Percentiles rank a stretch among this genome's conserved stretches.
Evolutionary conservation across 1,140 invertebrate species (phyloP).

Genomic region (Drosophila melanica): DNA sequence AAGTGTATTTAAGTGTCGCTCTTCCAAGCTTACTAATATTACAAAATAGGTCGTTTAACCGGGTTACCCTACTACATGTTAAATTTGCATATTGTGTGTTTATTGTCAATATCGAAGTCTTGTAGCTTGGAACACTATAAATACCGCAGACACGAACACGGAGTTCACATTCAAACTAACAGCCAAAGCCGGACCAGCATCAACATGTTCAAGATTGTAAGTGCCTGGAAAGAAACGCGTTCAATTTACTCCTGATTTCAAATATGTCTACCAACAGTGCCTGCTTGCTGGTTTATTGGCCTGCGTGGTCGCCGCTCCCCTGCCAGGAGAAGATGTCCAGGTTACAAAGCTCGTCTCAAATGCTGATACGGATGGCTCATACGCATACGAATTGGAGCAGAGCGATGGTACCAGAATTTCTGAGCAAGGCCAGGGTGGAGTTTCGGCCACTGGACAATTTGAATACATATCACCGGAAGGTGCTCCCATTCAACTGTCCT

Average conservation of each 20-base stretch:
- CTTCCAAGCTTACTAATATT: not conserved
- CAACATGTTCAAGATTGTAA: slow-evolving; percentile 72
- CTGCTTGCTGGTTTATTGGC: slow-evolving; percentile 55
- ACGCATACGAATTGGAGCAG: slow-evolving; percentile 34
- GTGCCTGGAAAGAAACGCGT: slow-evolving; percentile 18
- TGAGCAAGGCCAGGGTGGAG: slow-evolving; percentile 59
- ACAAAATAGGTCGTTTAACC: slow-evolving; percentile 27
- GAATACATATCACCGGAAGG: slow-evolving; percentile 77
- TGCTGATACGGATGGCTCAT: slow-evolving; percentile 51
- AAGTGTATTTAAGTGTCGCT: slow-evolving; percentile 17
- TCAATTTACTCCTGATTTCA: slow-evolving; percentile 8
- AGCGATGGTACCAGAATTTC: slow-evolving; percentile 33
- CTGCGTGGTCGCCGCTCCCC: slow-evolving; percentile 47
- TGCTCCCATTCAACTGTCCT: slow-evolving; percentile 83
- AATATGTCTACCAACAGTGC: slow-evolving; percentile 43
- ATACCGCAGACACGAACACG: slow-evolving; percentile 41
- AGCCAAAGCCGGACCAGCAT: slow-evolving; percentile 34
- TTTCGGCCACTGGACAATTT: slow-evolving; percentile 41
- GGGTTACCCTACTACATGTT: slow-evolving; percentile 9
- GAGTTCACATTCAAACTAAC: slow-evolving; percentile 44
- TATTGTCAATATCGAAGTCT: slow-evolving; percentile 16
- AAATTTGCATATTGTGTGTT: slow-evolving; percentile 36
- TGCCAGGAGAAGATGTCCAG: slow-evolving; percentile 12
- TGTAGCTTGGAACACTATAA: slow-evolving; percentile 49
- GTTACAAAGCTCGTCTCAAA: slow-evolving; percentile 50